Conservation (phyloP, 2,113 vertebrate species). For the Rutilus rutilus region DNA sequence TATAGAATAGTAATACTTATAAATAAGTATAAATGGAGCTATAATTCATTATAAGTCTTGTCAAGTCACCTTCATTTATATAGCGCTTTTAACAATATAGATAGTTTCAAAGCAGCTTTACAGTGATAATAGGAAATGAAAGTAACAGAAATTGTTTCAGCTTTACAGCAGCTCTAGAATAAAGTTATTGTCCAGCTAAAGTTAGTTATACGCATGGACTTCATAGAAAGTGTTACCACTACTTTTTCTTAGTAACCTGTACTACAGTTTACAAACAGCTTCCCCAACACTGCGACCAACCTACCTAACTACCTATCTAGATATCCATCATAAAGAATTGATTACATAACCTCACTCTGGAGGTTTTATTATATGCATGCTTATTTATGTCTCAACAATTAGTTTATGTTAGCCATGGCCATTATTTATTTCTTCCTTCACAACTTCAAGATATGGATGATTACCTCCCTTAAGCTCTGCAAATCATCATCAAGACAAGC, state of each 20-base stretch:
- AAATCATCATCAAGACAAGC: slow-evolving; percentile 37
- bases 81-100: no score
- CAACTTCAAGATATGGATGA: slow-evolving; percentile 20
- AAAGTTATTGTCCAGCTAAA: no score
- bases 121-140: no score
- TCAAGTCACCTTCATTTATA: no score
- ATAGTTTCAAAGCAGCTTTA: no score
- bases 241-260: neutral
- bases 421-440: slow-evolving; percentile 2
- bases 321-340: neutral
- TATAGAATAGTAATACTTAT: no score
- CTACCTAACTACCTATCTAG: neutral
- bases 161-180: no score
- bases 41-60: no score
- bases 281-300: neutral
- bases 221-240: no score
- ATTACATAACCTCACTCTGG: neutral
- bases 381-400: slow-evolving; percentile 24
- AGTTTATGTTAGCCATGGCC: slow-evolving; percentile 15
- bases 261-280: neutral
- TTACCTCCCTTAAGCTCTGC: slow-evolving; percentile 10
- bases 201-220: no score
- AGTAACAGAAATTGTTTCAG: no score
- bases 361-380: neutral
- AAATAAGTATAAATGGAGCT: no score